phyloP scores from a whole-genome alignment of 2,797 vertebrate genomes.

The Perodicticus potto region DNA sequence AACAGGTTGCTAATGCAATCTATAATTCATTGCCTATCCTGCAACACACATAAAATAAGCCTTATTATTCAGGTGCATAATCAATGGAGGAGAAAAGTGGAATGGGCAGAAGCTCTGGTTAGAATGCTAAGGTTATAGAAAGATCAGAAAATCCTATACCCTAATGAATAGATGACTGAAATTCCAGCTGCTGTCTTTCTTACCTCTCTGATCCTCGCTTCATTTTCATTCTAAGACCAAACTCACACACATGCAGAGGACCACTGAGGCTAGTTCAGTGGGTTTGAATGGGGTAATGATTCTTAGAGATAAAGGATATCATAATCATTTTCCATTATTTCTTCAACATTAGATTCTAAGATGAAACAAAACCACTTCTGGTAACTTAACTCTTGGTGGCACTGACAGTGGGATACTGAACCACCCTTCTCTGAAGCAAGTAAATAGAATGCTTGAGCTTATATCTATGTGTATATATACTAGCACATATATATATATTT shows the following conservation, averaged over 20 bases:
- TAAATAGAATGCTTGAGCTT: not conserved
- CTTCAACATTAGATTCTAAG: not conserved
- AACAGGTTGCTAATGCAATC: not conserved
- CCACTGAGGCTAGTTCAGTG: not conserved
- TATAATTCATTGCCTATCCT: not conserved
- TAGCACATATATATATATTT: not conserved
- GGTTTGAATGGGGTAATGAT: not conserved
- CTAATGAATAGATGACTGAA: not conserved
- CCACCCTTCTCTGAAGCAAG: not conserved
- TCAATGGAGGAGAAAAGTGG: not conserved
- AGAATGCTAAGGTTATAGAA: not conserved
- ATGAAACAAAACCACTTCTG: not conserved
- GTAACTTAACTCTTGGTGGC: not conserved
- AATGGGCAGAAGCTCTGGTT: constrained; percentile 5
- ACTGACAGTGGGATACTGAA: not conserved
- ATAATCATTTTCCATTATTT: not conserved
- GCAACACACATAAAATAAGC: not conserved
- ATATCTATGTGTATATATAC: accelerated
- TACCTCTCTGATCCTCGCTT: not conserved
- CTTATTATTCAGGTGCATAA: not conserved
- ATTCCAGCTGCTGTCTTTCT: not conserved
- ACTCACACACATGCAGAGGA: not conserved
- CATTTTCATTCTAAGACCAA: constrained; percentile 11
- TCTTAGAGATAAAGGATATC: not conserved
- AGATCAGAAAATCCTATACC: not conserved